phyloP scores from a whole-genome alignment of 2,888 invertebrate species.

The Lathronympha strigana region DNA sequence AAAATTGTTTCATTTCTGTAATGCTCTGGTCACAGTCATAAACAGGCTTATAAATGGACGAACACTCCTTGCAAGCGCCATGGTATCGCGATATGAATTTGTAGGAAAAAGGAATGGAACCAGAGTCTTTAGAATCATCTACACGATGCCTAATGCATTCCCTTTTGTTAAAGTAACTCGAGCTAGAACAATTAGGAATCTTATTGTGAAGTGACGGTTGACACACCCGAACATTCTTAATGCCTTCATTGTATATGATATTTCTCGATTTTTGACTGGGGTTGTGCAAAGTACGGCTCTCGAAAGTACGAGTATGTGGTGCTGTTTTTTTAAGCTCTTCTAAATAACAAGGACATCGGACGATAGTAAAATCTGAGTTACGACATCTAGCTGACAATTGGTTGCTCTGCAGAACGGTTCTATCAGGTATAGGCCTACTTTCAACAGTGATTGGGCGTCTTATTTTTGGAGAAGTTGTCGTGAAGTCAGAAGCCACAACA shows the following conservation, averaged over 20 bases:
- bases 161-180: slow-evolving; percentile 41
- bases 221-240: slow-evolving; percentile 54
- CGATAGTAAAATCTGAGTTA: neutral
- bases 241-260: slow-evolving; percentile 55
- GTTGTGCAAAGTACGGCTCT: slow-evolving; percentile 13
- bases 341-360: neutral
- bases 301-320: slow-evolving; percentile 14
- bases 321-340: neutral
- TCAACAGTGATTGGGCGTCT: neutral
- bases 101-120: slow-evolving; percentile 57
- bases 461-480: neutral
- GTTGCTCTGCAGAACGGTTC: neutral
- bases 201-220: slow-evolving; percentile 2
- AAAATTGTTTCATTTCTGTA: neutral
- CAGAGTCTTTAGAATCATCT: slow-evolving; percentile 36
- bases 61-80: slow-evolving; percentile 51
- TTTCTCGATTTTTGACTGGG: neutral
- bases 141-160: slow-evolving; percentile 41
- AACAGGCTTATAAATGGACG: slow-evolving; percentile 29
- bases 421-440: slow-evolving; percentile 1
- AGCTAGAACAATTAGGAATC: neutral
- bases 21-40: neutral
- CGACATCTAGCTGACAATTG: neutral
- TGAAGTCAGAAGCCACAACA: slow-evolving; percentile 44
- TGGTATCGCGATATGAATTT: slow-evolving; percentile 62